Evolutionary conservation across 2,113 vertebrate species (phyloP).

Genomic region (Oenanthe melanoleuca): DNA sequence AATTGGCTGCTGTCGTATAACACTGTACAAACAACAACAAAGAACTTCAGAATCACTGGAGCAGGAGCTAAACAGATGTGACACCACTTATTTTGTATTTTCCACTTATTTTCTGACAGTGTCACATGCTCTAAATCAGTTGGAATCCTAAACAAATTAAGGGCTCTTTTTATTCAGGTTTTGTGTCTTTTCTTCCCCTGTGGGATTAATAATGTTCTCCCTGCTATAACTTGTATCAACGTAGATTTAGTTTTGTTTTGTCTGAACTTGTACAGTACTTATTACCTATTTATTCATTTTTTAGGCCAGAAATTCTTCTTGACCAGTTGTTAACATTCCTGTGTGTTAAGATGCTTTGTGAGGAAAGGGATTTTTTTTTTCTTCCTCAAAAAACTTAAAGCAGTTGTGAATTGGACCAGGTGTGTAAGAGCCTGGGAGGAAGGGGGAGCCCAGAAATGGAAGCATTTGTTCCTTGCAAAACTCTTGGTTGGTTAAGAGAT

Average conservation of each 20-base stretch:
- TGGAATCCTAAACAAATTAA: background rate
- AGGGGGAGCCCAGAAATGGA: background rate
- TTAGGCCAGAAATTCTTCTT: background rate
- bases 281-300: background rate
- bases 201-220: background rate
- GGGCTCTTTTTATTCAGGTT: background rate
- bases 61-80: slow-evolving; percentile 52
- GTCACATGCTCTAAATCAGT: background rate
- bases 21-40: slow-evolving; percentile 25
- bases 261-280: background rate
- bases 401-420: background rate
- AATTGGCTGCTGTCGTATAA: background rate
- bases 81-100: slow-evolving; percentile 40
- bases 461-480: background rate
- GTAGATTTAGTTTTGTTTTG: background rate
- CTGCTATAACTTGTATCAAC: background rate
- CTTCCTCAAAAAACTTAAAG: background rate
- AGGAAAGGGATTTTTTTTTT: background rate
- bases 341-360: background rate
- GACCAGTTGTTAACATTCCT: background rate
- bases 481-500: background rate
- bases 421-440: background rate
- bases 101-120: slow-evolving; percentile 15
- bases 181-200: background rate
- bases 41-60: slow-evolving; percentile 34